These are phyloP conservation scores for Tretioscincus oriximinensis DNA, from an alignment of 2,113 vertebrate species.

Conservation along the genomic window DNA sequence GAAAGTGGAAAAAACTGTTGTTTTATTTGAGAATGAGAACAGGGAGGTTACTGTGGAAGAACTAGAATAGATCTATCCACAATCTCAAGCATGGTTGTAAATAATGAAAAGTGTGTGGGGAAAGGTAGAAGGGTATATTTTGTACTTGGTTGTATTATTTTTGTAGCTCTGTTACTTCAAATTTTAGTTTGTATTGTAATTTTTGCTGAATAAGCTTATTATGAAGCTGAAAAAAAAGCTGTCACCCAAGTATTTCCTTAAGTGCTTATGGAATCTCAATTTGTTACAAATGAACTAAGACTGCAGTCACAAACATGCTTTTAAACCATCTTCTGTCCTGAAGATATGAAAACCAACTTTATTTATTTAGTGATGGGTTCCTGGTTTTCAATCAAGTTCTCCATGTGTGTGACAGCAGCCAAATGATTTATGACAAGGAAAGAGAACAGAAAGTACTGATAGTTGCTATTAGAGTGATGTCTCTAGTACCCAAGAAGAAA, in stretches of 20 bases:
- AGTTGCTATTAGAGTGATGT: conserved; percentile 36
- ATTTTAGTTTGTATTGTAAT: background rate
- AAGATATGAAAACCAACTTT: too few species aligned
- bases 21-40: background rate
- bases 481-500: conserved; percentile 7
- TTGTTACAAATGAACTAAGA: conserved; percentile 50
- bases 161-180: background rate
- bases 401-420: background rate
- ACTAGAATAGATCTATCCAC: background rate
- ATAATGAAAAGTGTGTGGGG: too few species aligned
- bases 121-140: too few species aligned
- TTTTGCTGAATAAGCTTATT: background rate
- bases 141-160: too few species aligned
- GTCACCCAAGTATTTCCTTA: background rate
- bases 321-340: too few species aligned
- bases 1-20: too few species aligned
- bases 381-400: too few species aligned
- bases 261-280: background rate
- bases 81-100: too few species aligned
- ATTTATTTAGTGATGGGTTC: too few species aligned
- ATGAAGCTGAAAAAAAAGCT: background rate
- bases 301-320: too few species aligned
- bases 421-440: conserved; percentile 36
- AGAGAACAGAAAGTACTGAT: conserved; percentile 5
- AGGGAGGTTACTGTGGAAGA: background rate